These are phyloP conservation scores for Dicrurus megarhynchus DNA, from an alignment of 2,113 vertebrate species.

Conservation along the genomic window DNA sequence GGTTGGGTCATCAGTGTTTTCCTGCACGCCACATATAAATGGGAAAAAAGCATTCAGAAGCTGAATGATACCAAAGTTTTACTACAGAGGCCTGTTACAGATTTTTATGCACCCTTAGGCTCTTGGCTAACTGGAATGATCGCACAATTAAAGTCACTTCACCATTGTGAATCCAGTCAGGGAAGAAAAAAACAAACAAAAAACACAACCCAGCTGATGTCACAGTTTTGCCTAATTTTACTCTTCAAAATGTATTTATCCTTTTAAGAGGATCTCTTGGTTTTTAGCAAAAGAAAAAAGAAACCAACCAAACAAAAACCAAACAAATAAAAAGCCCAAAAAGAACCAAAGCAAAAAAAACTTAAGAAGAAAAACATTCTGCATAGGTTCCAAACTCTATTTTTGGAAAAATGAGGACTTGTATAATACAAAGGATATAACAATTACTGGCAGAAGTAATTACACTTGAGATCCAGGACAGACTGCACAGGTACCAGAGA, in stretches of 20 bases:
- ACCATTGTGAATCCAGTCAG: not conserved
- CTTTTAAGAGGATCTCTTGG: not conserved
- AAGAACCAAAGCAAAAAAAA: not conserved
- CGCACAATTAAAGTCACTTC: not conserved
- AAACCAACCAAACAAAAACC: not conserved
- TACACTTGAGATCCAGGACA: not conserved
- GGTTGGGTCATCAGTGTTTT: not conserved
- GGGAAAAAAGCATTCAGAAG: not conserved
- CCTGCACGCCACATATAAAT: not conserved
- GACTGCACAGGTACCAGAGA: not conserved
- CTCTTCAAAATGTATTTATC: not conserved
- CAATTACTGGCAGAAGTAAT: not conserved
- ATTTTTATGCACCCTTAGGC: not conserved
- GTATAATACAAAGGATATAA: not conserved
- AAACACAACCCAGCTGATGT: not conserved
- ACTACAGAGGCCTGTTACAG: not conserved
- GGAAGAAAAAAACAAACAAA: not conserved
- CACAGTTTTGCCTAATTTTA: not conserved
- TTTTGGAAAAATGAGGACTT: not conserved
- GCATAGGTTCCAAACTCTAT: not conserved
- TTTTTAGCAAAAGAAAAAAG: not conserved
- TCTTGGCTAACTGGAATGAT: not conserved
- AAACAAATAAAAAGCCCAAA: not conserved
- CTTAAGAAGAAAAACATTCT: not conserved
- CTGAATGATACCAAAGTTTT: not conserved